Conservation (phyloP, 2,888 invertebrate species). For the Eudasyphora cyanicolor region DNA sequence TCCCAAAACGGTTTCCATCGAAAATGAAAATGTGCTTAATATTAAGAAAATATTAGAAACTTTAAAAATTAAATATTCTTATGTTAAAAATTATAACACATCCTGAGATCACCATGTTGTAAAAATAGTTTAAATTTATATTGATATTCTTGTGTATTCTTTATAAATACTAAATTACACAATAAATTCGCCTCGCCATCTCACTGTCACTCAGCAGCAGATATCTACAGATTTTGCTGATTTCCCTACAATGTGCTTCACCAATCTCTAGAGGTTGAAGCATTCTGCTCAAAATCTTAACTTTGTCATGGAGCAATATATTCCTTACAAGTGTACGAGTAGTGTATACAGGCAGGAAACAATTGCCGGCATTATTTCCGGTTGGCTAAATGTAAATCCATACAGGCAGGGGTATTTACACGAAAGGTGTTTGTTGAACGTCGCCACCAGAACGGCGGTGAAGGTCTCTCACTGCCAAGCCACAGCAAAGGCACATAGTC, state of each 20-base stretch:
- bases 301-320: background rate
- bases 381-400: constrained; percentile 60
- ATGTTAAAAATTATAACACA: too few relatives aligned
- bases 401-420: background rate
- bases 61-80: too few relatives aligned
- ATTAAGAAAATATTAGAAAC: too few relatives aligned
- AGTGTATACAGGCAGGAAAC: constrained; percentile 50
- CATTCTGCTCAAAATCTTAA: constrained; percentile 31
- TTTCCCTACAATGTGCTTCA: background rate
- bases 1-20: too few relatives aligned
- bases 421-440: constrained; percentile 8
- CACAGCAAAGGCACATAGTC: constrained; percentile 28
- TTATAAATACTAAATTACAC: too few relatives aligned
- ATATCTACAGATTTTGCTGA: background rate
- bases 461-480: constrained; percentile 10
- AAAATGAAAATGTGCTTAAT: too few relatives aligned
- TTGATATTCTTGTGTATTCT: too few relatives aligned
- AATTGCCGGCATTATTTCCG: constrained; percentile 66
- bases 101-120: too few relatives aligned
- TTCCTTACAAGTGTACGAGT: background rate
- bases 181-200: background rate
- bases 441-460: too few relatives aligned
- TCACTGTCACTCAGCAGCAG: background rate
- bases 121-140: too few relatives aligned
- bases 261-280: constrained; percentile 32